Conservation (phyloP, 1,140 invertebrate species). For the Neodiprion pinetum region DNA sequence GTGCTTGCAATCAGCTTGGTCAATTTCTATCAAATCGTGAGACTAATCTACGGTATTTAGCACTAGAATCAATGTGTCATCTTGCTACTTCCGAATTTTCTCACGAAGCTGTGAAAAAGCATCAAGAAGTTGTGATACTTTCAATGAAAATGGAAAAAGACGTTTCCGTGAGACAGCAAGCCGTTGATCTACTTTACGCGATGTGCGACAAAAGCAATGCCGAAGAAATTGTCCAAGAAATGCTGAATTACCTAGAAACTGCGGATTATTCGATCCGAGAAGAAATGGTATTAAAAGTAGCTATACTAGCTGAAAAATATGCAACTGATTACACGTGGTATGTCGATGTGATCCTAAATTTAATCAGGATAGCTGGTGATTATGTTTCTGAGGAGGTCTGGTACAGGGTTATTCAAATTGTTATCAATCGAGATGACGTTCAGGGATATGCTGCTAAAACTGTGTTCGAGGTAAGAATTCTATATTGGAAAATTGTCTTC, state of each 20-base stretch:
- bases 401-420: slow-evolving; percentile 99
- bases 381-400: slow-evolving; percentile 98
- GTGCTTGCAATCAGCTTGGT: slow-evolving; percentile 98
- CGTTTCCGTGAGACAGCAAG: slow-evolving; percentile 97
- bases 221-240: slow-evolving; percentile 99
- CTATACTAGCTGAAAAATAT: slow-evolving; percentile 99
- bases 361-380: slow-evolving; percentile 99
- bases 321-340: slow-evolving; percentile 99
- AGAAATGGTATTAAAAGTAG: slow-evolving; percentile 99
- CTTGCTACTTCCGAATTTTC: slow-evolving; percentile 99
- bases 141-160: slow-evolving; percentile 99
- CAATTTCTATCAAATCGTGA: slow-evolving; percentile 98
- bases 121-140: slow-evolving; percentile 98
- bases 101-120: slow-evolving; percentile 99
- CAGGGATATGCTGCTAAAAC: slow-evolving; percentile 99
- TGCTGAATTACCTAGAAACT: slow-evolving; percentile 98
- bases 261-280: slow-evolving; percentile 99
- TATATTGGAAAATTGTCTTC: slow-evolving; percentile 13
- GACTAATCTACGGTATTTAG: slow-evolving; percentile 97
- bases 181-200: slow-evolving; percentile 98
- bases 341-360: slow-evolving; percentile 98
- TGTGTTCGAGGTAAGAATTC: slow-evolving; percentile 84
- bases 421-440: slow-evolving; percentile 99
- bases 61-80: slow-evolving; percentile 99
- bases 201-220: slow-evolving; percentile 99